phyloP scores from a whole-genome alignment of 2,113 vertebrate species.

The Alouatta palliata region DNA sequence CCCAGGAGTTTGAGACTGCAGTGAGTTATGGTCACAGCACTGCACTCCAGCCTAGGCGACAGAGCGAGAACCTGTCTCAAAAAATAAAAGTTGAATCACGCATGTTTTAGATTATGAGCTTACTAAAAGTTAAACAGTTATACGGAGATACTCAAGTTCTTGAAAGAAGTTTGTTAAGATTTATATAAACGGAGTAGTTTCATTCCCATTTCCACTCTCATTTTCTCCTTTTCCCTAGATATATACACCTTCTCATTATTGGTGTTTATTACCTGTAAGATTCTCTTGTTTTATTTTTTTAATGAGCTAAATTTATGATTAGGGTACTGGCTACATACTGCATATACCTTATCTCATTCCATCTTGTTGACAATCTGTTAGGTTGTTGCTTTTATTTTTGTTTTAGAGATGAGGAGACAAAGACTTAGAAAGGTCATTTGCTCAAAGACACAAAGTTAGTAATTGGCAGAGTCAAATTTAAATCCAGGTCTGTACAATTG shows the following conservation, averaged over 20 bases:
- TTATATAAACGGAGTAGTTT: conserved; percentile 11
- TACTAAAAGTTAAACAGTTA: background rate
- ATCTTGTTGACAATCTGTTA: background rate
- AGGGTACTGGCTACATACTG: background rate
- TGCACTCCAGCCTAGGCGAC: no score
- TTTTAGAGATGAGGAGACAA: conserved; percentile 20
- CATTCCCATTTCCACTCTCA: background rate
- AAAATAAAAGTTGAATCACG: background rate
- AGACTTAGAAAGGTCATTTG: background rate
- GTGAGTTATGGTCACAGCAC: no score
- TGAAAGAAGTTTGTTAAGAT: background rate
- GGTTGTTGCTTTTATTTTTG: background rate
- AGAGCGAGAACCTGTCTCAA: no score
- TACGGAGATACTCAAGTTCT: background rate
- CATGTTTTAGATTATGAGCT: background rate
- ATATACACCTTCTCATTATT: background rate
- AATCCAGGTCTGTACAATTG: background rate
- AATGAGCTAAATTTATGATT: background rate
- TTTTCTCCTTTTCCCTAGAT: background rate
- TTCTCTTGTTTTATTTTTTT: background rate
- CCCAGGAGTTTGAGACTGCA: no score
- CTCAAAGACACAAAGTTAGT: background rate
- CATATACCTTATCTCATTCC: background rate
- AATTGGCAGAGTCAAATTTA: background rate
- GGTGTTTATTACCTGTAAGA: background rate